Conservation (phyloP, 1,140 invertebrate species). For the Whitmania pigra region DNA sequence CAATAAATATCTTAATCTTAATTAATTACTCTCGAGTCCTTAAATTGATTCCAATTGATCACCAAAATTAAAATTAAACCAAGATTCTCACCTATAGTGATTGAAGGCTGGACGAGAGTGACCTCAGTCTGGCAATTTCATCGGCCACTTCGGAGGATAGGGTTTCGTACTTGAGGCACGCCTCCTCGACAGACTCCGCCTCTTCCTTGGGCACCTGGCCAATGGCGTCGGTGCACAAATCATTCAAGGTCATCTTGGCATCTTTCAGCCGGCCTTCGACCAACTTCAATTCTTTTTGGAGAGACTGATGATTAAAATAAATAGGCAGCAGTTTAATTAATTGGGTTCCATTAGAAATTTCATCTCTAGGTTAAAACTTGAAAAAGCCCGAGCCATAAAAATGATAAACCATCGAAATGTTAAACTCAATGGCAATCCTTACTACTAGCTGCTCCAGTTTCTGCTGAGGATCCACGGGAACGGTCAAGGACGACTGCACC, state of each 20-base stretch:
- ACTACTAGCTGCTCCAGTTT: slow-evolving; percentile 4
- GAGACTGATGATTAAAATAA: not conserved
- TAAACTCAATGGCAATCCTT: not conserved
- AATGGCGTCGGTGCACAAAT: slow-evolving; percentile 6
- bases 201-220: not conserved
- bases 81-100: not conserved
- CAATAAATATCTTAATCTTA: no score
- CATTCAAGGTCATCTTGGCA: slow-evolving; percentile 8
- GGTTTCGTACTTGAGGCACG: not conserved
- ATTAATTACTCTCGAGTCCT: no score
- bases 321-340: no score
- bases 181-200: not conserved
- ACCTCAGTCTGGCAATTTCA: slow-evolving; percentile 8
- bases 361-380: no score
- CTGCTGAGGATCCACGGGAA: not conserved
- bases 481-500: not conserved
- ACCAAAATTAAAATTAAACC: no score
- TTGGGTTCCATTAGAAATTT: no score
- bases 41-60: no score
- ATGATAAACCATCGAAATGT: not conserved
- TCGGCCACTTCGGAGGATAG: not conserved
- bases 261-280: slow-evolving; percentile 6
- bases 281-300: slow-evolving; percentile 5
- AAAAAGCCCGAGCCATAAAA: not conserved
- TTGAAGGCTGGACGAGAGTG: not conserved